Conservation (phyloP, 2,113 vertebrate genomes). For the Percina caprodes region DNA sequence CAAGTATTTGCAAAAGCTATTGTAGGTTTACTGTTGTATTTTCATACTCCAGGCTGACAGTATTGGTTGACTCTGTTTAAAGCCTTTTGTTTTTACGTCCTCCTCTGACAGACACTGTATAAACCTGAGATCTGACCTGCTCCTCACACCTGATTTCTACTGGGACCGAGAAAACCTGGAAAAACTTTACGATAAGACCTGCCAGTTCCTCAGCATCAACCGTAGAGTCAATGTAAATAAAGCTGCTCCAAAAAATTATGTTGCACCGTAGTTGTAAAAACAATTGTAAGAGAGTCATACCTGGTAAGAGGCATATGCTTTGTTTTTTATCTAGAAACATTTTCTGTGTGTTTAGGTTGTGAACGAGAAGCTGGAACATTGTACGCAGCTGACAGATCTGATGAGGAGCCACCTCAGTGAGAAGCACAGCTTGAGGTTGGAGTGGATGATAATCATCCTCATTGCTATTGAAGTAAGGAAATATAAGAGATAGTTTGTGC, state of each 20-base stretch:
- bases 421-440: constrained; percentile 92
- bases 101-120: constrained; percentile 90
- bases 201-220: constrained; percentile 95
- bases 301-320: neutral
- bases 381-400: constrained; percentile 94
- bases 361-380: constrained; percentile 97
- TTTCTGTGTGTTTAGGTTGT: constrained; percentile 86
- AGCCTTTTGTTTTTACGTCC: neutral
- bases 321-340: neutral
- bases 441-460: constrained; percentile 99
- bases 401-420: constrained; percentile 97
- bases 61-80: neutral
- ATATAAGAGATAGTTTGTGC: constrained; percentile 64
- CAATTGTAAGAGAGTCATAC: neutral
- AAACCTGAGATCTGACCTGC: constrained; percentile 96
- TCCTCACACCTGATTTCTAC: constrained; percentile 98
- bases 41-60: neutral
- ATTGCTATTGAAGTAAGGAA: constrained; percentile 97
- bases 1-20: neutral
- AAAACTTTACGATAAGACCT: constrained; percentile 96
- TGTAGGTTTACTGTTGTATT: neutral
- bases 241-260: neutral
- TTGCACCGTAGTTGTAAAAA: neutral
- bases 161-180: constrained; percentile 98
- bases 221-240: constrained; percentile 92